phyloP scores from a whole-genome alignment of 2,888 invertebrate species.

The Hyppa rectilinea region DNA sequence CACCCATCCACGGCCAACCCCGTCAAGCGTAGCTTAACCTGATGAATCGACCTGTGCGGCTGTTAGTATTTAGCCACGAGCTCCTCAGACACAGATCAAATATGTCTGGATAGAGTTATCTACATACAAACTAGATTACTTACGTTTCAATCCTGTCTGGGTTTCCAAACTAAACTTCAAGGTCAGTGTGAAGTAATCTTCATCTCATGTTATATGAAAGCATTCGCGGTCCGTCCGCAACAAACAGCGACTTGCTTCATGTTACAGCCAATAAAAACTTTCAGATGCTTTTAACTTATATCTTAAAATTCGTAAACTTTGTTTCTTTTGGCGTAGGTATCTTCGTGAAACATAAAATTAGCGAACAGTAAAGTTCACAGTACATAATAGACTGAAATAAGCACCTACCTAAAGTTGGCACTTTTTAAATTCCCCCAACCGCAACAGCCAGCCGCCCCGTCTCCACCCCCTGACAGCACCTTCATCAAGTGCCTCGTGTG shows the following conservation, averaged over 20 bases:
- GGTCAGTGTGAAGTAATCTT: background rate
- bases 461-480: background rate
- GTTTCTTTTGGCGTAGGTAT: background rate
- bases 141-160: background rate
- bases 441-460: background rate
- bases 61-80: no score
- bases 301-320: background rate
- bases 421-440: background rate
- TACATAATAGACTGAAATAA: background rate
- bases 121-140: background rate
- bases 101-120: background rate
- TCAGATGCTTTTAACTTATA: slow-evolving; percentile 11
- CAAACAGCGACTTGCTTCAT: background rate
- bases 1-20: no score
- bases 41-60: no score
- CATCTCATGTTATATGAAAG: no score
- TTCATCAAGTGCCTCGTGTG: background rate
- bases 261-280: slow-evolving; percentile 8
- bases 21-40: no score
- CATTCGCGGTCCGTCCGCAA: background rate
- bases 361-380: background rate
- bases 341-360: background rate
- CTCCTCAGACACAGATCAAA: no score
- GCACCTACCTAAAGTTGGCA: background rate
- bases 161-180: background rate